Conservation (phyloP, 2,888 invertebrate species). For the Synanthedon tipuliformis region DNA sequence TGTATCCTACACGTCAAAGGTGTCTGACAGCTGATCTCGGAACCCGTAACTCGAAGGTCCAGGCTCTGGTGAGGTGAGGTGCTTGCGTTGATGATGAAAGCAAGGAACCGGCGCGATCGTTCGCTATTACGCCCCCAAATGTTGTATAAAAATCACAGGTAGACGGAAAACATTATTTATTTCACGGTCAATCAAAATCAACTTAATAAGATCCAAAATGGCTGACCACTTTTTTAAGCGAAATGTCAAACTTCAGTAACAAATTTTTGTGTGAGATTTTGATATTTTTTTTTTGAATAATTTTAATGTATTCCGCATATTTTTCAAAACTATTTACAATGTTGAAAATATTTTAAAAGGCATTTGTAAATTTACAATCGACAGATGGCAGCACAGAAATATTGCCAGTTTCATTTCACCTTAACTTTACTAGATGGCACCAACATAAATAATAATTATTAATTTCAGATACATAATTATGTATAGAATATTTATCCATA, state of each 20-base stretch:
- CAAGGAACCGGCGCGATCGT: constrained; percentile 1
- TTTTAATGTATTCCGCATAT: too few species aligned
- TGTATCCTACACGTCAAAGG: constrained; percentile 61
- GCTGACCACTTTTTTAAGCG: constrained; percentile 31
- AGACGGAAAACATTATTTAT: constrained; percentile 51
- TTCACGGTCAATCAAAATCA: constrained; percentile 25
- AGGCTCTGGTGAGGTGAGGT: constrained; percentile 10
- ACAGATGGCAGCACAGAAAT: too few species aligned
- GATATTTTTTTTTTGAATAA: too few species aligned
- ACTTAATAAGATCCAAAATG: constrained; percentile 54
- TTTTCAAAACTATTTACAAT: too few species aligned
- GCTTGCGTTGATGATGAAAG: constrained; percentile 14
- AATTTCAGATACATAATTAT: too few species aligned
- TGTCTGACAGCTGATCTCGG: constrained; percentile 56
- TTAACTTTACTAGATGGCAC: background rate
- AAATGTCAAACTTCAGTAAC: too few species aligned
- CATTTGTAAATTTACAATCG: too few species aligned
- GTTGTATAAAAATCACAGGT: constrained; percentile 41
- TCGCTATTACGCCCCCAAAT: constrained; percentile 13
- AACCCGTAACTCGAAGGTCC: constrained; percentile 10
- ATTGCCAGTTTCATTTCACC: too few species aligned
- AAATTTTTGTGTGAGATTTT: too few species aligned
- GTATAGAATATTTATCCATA: too few species aligned
- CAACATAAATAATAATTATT: background rate
- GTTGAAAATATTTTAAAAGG: too few species aligned